These are phyloP conservation scores for Oncopodura yosiiana DNA, from an alignment of 1,140 invertebrate species.

Conservation along the genomic window DNA sequence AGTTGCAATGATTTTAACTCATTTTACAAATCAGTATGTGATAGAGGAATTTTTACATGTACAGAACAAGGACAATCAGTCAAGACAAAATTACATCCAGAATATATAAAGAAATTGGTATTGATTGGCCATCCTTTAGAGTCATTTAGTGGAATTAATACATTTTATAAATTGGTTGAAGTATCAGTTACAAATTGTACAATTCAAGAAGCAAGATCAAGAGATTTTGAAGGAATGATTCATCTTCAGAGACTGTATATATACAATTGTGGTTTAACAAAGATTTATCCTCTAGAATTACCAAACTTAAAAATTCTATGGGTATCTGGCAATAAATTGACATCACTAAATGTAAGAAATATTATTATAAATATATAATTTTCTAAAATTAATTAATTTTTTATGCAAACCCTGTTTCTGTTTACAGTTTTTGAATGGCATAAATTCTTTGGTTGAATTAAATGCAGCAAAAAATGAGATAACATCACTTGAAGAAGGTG, in stretches of 20 bases:
- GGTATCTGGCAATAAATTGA: slow-evolving; percentile 19
- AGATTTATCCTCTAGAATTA: slow-evolving; percentile 22
- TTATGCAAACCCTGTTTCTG: neutral
- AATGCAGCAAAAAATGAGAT: slow-evolving; percentile 25
- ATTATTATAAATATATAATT: neutral
- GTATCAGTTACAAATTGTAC: slow-evolving; percentile 26
- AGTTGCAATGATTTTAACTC: slow-evolving; percentile 10
- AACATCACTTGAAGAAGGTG: slow-evolving; percentile 6
- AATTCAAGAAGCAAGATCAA: slow-evolving; percentile 15
- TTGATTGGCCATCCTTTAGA: slow-evolving; percentile 24
- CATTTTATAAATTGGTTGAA: slow-evolving; percentile 20
- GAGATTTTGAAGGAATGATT: slow-evolving; percentile 15
- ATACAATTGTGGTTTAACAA: slow-evolving; percentile 17
- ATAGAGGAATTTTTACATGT: neutral
- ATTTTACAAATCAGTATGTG: slow-evolving; percentile 17
- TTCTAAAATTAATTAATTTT: neutral
- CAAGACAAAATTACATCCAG: slow-evolving; percentile 9
- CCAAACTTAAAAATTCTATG: slow-evolving; percentile 20
- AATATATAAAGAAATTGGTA: slow-evolving; percentile 18
- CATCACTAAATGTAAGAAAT: slow-evolving; percentile 18
- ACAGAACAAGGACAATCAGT: neutral
- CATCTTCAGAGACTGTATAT: slow-evolving; percentile 21
- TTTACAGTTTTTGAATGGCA: slow-evolving; percentile 25
- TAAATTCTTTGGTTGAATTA: slow-evolving; percentile 15
- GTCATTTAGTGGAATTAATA: slow-evolving; percentile 16